Conservation (phyloP, 2,888 invertebrate genomes). For the Eristalis arbustorum region DNA sequence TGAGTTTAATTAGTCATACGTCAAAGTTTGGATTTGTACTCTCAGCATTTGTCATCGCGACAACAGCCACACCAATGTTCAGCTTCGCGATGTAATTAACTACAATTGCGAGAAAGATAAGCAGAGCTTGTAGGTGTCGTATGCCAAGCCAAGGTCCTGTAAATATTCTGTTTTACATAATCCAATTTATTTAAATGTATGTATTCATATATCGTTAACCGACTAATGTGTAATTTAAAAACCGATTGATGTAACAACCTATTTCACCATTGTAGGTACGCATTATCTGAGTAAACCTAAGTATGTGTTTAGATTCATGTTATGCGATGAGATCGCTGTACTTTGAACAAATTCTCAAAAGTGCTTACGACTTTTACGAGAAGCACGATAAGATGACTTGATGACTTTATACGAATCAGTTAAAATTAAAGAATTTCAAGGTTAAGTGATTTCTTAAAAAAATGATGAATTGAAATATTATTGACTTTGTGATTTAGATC, state of each 20-base stretch:
- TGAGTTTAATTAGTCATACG: slow-evolving; percentile 76
- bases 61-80: slow-evolving; percentile 86
- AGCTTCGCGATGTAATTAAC: slow-evolving; percentile 85
- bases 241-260: background rate
- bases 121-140: slow-evolving; percentile 83
- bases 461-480: background rate
- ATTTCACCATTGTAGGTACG: background rate
- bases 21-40: slow-evolving; percentile 80
- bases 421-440: background rate
- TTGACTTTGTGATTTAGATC: background rate
- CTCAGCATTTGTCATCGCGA: slow-evolving; percentile 85
- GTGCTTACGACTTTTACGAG: background rate
- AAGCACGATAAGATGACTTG: background rate
- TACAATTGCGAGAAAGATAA: slow-evolving; percentile 83
- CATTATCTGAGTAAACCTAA: background rate
- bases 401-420: background rate
- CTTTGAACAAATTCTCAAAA: background rate
- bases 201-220: background rate
- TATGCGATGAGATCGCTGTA: background rate
- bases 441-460: background rate
- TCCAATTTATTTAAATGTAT: background rate
- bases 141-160: slow-evolving; percentile 82
- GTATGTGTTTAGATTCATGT: background rate
- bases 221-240: background rate
- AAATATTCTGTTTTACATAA: slow-evolving; percentile 70